Conservation (phyloP, 2,797 vertebrate genomes). For the Lutjanus campechanus region DNA sequence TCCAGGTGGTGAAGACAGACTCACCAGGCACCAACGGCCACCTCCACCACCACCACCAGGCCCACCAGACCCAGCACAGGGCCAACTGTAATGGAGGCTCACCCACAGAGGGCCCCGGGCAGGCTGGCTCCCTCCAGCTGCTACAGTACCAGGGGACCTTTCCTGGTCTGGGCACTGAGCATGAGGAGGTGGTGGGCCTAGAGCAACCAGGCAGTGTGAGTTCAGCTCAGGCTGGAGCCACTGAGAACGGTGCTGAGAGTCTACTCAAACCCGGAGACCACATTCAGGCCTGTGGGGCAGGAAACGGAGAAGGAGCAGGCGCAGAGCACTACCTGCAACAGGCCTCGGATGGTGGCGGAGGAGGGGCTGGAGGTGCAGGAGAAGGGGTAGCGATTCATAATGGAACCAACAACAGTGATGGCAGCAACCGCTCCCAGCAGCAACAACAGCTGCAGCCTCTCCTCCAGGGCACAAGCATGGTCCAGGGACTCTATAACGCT, state of each 20-base stretch:
- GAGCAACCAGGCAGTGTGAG: slow-evolving; percentile 83
- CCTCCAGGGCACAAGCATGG: slow-evolving; percentile 92
- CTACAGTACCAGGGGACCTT: slow-evolving; percentile 97
- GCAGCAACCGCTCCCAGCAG: slow-evolving; percentile 77
- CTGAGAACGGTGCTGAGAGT: slow-evolving; percentile 87
- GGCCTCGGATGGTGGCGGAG: slow-evolving; percentile 76
- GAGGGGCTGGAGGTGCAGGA: slow-evolving; percentile 74
- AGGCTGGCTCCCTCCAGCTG: slow-evolving; percentile 91
- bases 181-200: slow-evolving; percentile 94
- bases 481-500: slow-evolving; percentile 94
- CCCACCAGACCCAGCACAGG: slow-evolving; percentile 88
- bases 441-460: slow-evolving; percentile 91
- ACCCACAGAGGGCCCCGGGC: slow-evolving; percentile 86
- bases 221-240: slow-evolving; percentile 72
- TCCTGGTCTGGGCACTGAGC: slow-evolving; percentile 90
- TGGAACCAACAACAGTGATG: slow-evolving; percentile 77
- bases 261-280: slow-evolving; percentile 93
- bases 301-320: slow-evolving; percentile 85
- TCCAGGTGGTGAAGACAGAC: slow-evolving; percentile 93
- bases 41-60: slow-evolving; percentile 84
- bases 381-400: slow-evolving; percentile 84
- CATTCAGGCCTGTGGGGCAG: slow-evolving; percentile 90
- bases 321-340: slow-evolving; percentile 94
- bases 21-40: slow-evolving; percentile 86
- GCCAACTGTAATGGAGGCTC: slow-evolving; percentile 94